Percentiles rank a stretch among this genome's conserved stretches.
Evolutionary conservation across 2,888 invertebrate species (phyloP).

Genomic region (Agapostemon virescens): DNA sequence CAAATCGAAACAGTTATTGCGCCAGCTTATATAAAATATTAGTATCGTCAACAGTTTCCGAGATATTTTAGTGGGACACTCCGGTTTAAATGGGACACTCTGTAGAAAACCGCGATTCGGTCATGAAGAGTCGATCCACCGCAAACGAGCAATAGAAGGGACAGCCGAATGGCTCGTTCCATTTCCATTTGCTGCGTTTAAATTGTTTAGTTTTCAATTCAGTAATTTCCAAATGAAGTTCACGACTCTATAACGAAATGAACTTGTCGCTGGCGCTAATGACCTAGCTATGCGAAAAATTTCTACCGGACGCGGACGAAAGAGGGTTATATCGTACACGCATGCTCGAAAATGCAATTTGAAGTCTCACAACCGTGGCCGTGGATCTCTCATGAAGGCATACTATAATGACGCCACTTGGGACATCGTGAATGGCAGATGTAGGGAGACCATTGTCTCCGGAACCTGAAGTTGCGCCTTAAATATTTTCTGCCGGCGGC

Average conservation of each 20-base stretch:
- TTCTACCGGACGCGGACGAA: background rate
- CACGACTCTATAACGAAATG: background rate
- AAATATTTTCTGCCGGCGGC: slow-evolving; percentile 63
- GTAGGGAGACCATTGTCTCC: slow-evolving; percentile 61
- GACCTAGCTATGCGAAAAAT: background rate
- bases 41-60: too few species aligned
- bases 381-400: slow-evolving; percentile 47
- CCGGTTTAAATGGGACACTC: too few species aligned
- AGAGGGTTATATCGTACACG: slow-evolving; percentile 23
- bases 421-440: slow-evolving; percentile 62
- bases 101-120: too few species aligned
- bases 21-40: too few species aligned
- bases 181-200: background rate
- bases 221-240: background rate
- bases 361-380: slow-evolving; percentile 45
- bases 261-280: slow-evolving; percentile 3
- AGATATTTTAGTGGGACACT: too few species aligned
- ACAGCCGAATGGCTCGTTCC: background rate
- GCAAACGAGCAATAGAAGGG: background rate
- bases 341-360: slow-evolving; percentile 60
- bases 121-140: background rate
- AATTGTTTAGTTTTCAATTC: background rate
- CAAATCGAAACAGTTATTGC: too few species aligned
- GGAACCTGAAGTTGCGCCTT: slow-evolving; percentile 54
- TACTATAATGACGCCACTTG: slow-evolving; percentile 64